A percentile compares a stretch with the other conserved stretches of the same genome.
Evolutionary conservation across 2,888 invertebrate genomes (phyloP).

Genomic region (Drosophila paracracens): DNA sequence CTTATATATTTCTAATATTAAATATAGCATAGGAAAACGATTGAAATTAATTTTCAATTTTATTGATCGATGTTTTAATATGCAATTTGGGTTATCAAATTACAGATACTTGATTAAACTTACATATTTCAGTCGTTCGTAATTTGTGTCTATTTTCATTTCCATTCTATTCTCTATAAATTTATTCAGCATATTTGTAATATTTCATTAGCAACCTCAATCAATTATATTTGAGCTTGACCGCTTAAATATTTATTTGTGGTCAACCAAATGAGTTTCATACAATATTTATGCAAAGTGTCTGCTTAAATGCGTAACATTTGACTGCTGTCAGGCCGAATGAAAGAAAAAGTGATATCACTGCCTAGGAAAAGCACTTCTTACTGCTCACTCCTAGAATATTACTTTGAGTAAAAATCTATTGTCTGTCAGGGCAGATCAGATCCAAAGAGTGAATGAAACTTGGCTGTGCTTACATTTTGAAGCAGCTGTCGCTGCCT

Average conservation of each 20-base stretch:
- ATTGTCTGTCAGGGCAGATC: conserved; percentile 15
- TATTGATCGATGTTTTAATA: not conserved
- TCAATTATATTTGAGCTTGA: not conserved
- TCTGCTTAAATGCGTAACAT: not conserved
- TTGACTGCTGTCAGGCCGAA: conserved; percentile 4
- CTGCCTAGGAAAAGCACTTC: not conserved
- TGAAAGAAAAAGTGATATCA: not conserved
- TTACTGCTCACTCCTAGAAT: not conserved
- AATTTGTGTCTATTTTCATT: no score
- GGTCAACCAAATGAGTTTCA: not conserved
- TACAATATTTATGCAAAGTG: conserved; percentile 1
- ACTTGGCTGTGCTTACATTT: conserved; percentile 67
- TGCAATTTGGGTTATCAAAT: not conserved
- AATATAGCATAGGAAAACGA: not conserved
- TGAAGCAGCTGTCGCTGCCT: conserved; percentile 77
- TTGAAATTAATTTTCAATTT: not conserved
- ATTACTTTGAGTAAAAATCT: not conserved
- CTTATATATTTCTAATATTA: not conserved
- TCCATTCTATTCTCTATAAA: not conserved
- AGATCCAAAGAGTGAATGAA: conserved; percentile 53
- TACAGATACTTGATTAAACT: not conserved
- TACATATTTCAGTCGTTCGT: not conserved
- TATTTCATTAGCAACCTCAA: not conserved
- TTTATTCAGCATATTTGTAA: not conserved
- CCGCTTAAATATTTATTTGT: not conserved